These are phyloP conservation scores for Megaceryle torquata DNA, from an alignment of 2,113 vertebrate genomes.

Conservation along the genomic window DNA sequence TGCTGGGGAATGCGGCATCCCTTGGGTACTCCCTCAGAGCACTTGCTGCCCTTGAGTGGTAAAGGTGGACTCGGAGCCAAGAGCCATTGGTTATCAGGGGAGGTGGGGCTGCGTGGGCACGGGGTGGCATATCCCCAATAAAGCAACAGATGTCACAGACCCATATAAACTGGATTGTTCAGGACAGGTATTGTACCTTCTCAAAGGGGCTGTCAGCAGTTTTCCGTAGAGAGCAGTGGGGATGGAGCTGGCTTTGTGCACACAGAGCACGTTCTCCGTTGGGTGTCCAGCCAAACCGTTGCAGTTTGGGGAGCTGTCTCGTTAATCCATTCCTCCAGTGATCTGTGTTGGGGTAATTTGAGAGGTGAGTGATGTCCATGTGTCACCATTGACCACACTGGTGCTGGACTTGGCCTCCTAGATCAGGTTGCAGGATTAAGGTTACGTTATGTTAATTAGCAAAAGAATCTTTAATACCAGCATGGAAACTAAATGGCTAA, in stretches of 20 bases:
- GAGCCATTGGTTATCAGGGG: accelerated
- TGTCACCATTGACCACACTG: background rate
- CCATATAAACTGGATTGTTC: background rate
- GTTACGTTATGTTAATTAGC: background rate
- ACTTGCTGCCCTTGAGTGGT: background rate
- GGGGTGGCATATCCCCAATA: background rate
- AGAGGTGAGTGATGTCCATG: background rate
- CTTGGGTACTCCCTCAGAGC: background rate
- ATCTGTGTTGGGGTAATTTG: background rate
- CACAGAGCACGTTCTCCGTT: background rate
- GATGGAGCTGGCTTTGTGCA: background rate
- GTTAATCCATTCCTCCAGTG: background rate
- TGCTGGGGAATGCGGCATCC: background rate
- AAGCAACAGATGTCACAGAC: background rate
- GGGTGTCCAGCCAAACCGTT: background rate
- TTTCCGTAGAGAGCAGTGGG: background rate
- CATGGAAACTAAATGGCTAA: background rate
- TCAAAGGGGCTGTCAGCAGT: background rate
- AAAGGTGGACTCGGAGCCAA: background rate
- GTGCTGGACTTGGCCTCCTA: too few species aligned
- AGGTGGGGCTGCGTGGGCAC: background rate
- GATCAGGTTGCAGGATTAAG: background rate
- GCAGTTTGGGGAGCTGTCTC: accelerated
- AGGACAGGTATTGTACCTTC: background rate
- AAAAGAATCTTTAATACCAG: background rate